These are phyloP conservation scores for Campylorhamphus procurvoides DNA, from an alignment of 2,113 vertebrate genomes.

Conservation along the genomic window DNA sequence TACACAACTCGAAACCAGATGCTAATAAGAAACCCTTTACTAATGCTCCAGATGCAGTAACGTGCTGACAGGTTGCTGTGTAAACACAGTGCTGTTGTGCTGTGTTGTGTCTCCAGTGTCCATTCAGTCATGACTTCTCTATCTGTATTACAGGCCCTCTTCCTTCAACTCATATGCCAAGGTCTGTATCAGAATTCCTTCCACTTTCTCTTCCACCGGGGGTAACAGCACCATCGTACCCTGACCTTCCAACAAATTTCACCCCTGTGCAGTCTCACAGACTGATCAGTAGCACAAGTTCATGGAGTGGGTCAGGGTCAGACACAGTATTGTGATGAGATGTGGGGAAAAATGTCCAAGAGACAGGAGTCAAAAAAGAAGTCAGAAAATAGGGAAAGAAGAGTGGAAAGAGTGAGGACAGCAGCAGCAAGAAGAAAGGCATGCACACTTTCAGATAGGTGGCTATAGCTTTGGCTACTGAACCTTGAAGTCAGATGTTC, in stretches of 20 bases:
- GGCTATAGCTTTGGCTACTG: neutral
- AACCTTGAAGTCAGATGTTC: neutral
- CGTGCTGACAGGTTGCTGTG: neutral
- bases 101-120: neutral
- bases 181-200: neutral
- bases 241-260: neutral
- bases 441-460: neutral
- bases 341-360: neutral
- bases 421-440: neutral
- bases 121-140: neutral
- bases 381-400: constrained; percentile 15
- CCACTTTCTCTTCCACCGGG: fast-evolving
- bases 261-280: neutral
- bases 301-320: neutral
- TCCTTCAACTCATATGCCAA: neutral
- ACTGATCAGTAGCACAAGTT: neutral
- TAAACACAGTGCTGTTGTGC: neutral
- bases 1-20: neutral
- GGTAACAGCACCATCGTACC: neutral
- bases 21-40: neutral
- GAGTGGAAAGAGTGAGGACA: constrained; percentile 14
- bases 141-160: neutral
- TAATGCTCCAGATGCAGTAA: neutral
- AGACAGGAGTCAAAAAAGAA: neutral
- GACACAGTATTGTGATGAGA: neutral